phyloP scores from a whole-genome alignment of 2,113 vertebrate species.

The Aptenodytes forsteri region DNA sequence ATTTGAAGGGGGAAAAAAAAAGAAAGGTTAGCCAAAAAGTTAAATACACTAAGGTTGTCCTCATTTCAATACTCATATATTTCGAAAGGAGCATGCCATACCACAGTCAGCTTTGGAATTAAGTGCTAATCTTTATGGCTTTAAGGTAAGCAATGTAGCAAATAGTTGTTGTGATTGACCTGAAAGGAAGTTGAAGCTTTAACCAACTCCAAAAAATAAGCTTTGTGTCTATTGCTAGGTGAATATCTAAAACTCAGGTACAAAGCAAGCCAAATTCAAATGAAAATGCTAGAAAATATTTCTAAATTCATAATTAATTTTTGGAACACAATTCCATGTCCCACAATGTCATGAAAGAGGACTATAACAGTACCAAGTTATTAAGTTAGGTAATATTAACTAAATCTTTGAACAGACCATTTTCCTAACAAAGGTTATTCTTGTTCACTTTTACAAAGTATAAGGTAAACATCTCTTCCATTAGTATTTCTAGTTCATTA shows the following conservation, averaged over 20 bases:
- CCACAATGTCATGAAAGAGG: not conserved
- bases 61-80: not conserved
- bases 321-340: not conserved
- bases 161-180: not conserved
- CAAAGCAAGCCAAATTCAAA: not conserved
- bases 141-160: not conserved
- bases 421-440: not conserved
- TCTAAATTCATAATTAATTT: not conserved
- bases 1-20: not conserved
- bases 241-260: not conserved
- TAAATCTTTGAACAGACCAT: not conserved
- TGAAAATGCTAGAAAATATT: not conserved
- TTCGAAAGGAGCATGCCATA: not conserved
- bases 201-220: not conserved
- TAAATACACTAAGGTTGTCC: not conserved
- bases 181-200: not conserved
- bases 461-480: not conserved
- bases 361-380: fast-evolving
- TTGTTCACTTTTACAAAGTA: not conserved
- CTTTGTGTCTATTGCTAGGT: not conserved
- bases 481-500: not conserved
- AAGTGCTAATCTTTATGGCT: not conserved
- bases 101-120: not conserved
- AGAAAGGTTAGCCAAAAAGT: not conserved
- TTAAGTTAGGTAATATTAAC: not conserved